These are phyloP conservation scores for Apteryx owenii DNA, from an alignment of 2,113 vertebrate genomes.

Conservation along the genomic window DNA sequence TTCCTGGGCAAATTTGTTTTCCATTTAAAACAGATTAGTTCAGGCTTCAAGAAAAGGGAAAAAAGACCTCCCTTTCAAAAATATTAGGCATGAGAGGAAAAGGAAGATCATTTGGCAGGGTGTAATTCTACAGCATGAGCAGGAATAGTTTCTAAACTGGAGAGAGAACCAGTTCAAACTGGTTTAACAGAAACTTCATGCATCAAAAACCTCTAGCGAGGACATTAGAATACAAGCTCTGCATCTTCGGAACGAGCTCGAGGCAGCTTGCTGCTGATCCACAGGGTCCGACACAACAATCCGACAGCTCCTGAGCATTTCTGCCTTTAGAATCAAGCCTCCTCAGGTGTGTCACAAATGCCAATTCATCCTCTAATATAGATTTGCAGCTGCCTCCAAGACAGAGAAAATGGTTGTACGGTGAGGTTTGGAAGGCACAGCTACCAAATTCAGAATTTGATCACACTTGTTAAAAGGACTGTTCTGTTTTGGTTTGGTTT, in stretches of 20 bases:
- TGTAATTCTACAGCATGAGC: conserved; percentile 37
- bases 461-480: background rate
- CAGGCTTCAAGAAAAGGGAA: background rate
- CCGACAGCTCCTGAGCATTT: background rate
- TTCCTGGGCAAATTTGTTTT: background rate
- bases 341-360: background rate
- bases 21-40: background rate
- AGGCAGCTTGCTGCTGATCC: background rate
- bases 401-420: background rate
- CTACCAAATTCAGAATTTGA: background rate
- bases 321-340: background rate
- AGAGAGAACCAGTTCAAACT: conserved; percentile 62
- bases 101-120: conserved; percentile 12
- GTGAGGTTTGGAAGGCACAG: background rate
- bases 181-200: conserved; percentile 66
- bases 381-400: background rate
- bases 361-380: background rate
- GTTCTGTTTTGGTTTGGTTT: background rate
- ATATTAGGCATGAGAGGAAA: background rate
- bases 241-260: background rate
- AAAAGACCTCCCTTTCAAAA: background rate
- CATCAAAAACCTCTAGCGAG: conserved; percentile 12
- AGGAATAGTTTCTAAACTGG: conserved; percentile 42
- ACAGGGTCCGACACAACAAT: background rate
- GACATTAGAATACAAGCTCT: background rate